Evolutionary conservation across 2,888 invertebrate genomes (phyloP), one percentile per base, ranked within the genome.

Genomic region (Melieria omissa): DNA sequence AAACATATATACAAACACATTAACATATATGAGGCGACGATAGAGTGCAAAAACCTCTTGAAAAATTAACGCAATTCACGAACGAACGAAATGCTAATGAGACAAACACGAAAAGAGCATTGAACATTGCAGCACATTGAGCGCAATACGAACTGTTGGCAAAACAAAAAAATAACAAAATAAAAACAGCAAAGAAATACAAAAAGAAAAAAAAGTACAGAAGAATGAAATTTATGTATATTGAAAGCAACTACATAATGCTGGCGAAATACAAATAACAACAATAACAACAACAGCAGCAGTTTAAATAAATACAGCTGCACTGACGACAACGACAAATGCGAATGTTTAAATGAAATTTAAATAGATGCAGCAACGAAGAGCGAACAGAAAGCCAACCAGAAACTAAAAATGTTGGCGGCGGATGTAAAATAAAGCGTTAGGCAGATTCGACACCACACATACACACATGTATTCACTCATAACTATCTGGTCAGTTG

Each of bases 21-120:
- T 16, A 41, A 58, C 16, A 14, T 58, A 10, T 58, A 29, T 14
- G 16, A 57, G 14, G 58, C 8, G 29, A 29, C 29, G 10, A 14
- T 5, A 61, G 44, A 63, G 62, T 63, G 62, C 65, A 65, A 65
- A 65, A 65, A 65, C 65, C 65, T 52, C 44, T 46, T 12, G 46
- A 8, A 16, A 44, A 10, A n/a, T 54, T 65, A 65, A 65, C 47
- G 49, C 49, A 63, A 52, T 14, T 65, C 6, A 64, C 54, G 14
- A n/a, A 57, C 65, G 42, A 65, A 65, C 57, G 9, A 14, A 55
- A 58, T 45, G 65, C 57, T 65, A 65, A 65, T 42, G 29, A 65
- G 65, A 44, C 9, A 55, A 44, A 57, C 65, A 65, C 65, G 65
- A 65, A 55, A 46, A 57, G 55, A 46, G 41, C 63, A 65, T 54